Evolutionary conservation across 2,113 vertebrate species (phyloP), one percentile per base, ranked within the genome.

Genomic region (Cottus gobio): DNA sequence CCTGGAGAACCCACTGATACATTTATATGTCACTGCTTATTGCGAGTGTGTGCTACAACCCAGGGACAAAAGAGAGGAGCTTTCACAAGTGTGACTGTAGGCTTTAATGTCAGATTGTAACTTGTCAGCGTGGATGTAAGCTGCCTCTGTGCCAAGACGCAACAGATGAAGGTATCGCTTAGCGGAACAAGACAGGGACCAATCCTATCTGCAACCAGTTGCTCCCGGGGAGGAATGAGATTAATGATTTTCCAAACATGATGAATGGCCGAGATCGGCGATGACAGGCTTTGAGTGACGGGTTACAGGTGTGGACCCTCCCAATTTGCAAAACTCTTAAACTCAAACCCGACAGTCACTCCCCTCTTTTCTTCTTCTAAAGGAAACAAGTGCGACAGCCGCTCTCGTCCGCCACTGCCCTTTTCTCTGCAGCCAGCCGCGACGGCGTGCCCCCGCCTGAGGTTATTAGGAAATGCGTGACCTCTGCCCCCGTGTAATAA

Each of bases 201-300:
- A 85, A 92, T 85, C 74, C 84, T 87, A 68, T 90, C 89, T 89
- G 82, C 77, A 89, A 80, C 86, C 90, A 90, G 88, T 91, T 91
- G 93, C 89, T 93, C 57, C 71, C 67, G 52, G 71, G 86, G 57
- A 86, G 68, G 73, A 92, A 71, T 72, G 86, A 94, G 94, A 95
- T 94, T 88, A 94, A 95, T 94, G 92, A 89, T 90, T 94, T 93
- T 89, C 26, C 46, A 58, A 92, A 92, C 85, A 94, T 94, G 95
- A 96, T 94, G 94, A 94, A 96, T 95, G 93, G 83, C 90, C 57
- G 70, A 76, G 83, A 91, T 91, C 60, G 65, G 80, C 10, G 93
- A 82, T 88, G 94, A 95, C 94, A 95, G 90, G 65, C 79, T 87
- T 71, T 94, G 94, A 95, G 90, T 94, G 95, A 95, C 94, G 89